Percentiles rank a stretch among this genome's conserved stretches.
Conservation (phyloP, 2,113 vertebrate genomes). For the Tichodroma muraria region DNA sequence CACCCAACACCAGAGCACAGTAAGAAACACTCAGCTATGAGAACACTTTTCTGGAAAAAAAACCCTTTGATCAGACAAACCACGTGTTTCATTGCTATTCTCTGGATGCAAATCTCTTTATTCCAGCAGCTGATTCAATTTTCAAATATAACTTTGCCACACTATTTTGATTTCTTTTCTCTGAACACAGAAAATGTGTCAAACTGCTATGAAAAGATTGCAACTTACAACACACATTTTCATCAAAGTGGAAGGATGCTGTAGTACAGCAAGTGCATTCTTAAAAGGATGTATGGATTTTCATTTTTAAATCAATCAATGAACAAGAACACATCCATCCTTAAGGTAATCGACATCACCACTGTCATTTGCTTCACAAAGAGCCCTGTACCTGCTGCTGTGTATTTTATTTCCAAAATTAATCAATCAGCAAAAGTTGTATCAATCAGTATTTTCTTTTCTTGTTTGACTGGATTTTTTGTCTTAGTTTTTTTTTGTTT, state of each 20-base stretch:
- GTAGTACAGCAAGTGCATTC: not conserved
- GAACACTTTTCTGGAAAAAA: not conserved
- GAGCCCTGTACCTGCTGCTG: not conserved
- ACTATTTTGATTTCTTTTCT: constrained; percentile 23
- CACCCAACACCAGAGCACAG: not conserved
- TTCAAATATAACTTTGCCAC: not conserved
- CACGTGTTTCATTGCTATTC: not conserved
- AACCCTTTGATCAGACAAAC: not conserved
- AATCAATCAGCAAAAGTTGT: not conserved
- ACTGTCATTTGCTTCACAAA: not conserved
- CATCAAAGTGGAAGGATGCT: not conserved
- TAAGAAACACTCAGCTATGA: not conserved
- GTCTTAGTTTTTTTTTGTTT: not conserved
- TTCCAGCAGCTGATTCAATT: constrained; percentile 1
- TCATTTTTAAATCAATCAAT: not conserved
- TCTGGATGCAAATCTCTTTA: not conserved
- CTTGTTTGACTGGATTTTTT: not conserved
- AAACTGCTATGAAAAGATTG: not conserved
- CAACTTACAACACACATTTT: not conserved
- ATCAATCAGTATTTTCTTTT: not conserved
- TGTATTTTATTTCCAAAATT: not conserved
- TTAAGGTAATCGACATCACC: not conserved
- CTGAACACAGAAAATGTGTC: not conserved
- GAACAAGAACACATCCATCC: not conserved
- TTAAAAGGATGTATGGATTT: constrained; percentile 17